Conservation (phyloP, 2,113 vertebrate species). For the Calyptommatus sinebrachiatus region DNA sequence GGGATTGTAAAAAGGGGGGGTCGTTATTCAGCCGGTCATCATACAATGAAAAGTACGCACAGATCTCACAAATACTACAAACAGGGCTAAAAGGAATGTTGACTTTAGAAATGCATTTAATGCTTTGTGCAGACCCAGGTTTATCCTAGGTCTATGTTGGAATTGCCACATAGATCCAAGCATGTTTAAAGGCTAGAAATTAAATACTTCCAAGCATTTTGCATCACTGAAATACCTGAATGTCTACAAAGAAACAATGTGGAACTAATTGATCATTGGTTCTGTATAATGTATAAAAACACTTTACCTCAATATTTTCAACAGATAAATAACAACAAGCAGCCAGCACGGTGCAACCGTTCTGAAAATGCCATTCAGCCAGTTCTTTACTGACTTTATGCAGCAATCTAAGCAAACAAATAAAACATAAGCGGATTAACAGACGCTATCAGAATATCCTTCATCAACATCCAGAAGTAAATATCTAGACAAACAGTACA, state of each 20-base stretch:
- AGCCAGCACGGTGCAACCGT: conserved; percentile 84
- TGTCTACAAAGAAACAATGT: fast-evolving
- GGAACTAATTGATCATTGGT: conserved; percentile 19
- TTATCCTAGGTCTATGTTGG: no score
- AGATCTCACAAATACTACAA: neutral
- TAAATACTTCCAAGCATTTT: no score
- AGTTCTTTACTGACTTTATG: conserved; percentile 84
- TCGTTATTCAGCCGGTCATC: neutral
- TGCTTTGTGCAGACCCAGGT: no score
- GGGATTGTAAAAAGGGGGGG: neutral
- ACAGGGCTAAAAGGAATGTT: neutral
- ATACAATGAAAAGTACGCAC: neutral
- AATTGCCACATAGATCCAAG: no score
- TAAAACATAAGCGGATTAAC: neutral
- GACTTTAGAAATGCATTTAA: no score
- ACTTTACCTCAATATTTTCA: conserved; percentile 85
- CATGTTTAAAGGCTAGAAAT: no score
- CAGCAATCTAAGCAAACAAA: conserved; percentile 77
- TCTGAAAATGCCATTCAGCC: conserved; percentile 93
- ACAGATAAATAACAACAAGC: conserved; percentile 92
- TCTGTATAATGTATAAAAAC: neutral
- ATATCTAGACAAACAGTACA: neutral
- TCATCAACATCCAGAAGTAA: neutral
- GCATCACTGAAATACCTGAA: neutral
- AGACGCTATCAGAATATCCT: no score